These are phyloP conservation scores for Parnassius orleans DNA, from an alignment of 2,888 invertebrate genomes.

Conservation along the genomic window DNA sequence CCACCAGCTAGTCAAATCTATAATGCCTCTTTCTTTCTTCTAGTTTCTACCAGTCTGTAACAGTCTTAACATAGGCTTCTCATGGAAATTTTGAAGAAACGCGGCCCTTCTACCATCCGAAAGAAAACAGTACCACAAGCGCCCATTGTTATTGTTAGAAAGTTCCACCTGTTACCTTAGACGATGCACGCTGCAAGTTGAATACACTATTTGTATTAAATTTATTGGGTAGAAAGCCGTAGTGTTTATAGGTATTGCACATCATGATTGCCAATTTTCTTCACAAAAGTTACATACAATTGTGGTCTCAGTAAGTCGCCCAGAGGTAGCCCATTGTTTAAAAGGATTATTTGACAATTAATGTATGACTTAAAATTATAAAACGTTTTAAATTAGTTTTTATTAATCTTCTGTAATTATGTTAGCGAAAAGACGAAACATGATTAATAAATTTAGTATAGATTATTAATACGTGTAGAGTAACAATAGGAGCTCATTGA, in stretches of 20 bases:
- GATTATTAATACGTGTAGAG: no score
- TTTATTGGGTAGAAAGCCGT: slow-evolving; percentile 18
- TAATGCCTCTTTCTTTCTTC: no score
- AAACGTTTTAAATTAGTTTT: no score
- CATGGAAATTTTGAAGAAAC: neutral
- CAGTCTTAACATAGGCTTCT: no score
- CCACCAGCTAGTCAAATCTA: no score
- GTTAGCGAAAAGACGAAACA: no score
- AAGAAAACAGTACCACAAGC: slow-evolving; percentile 10
- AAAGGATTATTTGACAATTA: no score
- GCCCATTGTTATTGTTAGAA: slow-evolving; percentile 23
- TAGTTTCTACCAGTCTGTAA: no score
- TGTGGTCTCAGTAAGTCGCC: slow-evolving; percentile 1
- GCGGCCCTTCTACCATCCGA: slow-evolving; percentile 17
- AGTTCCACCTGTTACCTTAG: slow-evolving; percentile 15
- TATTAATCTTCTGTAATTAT: no score
- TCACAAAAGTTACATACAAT: slow-evolving; percentile 4
- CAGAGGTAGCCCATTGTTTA: neutral
- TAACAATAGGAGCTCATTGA: no score
- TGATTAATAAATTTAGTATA: no score
- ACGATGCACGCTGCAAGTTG: slow-evolving; percentile 2
- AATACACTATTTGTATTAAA: slow-evolving; percentile 10
- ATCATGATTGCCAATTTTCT: slow-evolving; percentile 11
- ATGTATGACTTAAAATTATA: no score
- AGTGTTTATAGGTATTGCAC: neutral